Conservation (phyloP, 2,888 invertebrate species). For the Dolichopus griseipennis region DNA sequence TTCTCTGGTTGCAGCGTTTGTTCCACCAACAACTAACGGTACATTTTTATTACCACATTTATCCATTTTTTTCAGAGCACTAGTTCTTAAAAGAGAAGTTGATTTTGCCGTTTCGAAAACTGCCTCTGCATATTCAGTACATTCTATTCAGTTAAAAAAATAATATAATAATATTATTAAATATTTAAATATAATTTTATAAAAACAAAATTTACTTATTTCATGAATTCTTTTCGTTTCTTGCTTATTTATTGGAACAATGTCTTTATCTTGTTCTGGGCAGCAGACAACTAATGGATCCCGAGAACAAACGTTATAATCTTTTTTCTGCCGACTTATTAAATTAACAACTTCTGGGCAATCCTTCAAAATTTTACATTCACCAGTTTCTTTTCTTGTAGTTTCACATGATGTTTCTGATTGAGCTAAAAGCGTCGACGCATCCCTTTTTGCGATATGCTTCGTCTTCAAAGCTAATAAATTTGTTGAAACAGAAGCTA, state of each 20-base stretch:
- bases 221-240: not conserved
- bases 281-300: slow-evolving; percentile 26
- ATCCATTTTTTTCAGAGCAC: slow-evolving; percentile 14
- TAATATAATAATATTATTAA: not conserved
- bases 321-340: not conserved
- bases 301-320: not conserved
- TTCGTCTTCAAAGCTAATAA: too few relatives aligned
- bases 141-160: slow-evolving; percentile 15
- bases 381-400: slow-evolving; percentile 15
- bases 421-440: too few relatives aligned
- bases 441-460: too few relatives aligned
- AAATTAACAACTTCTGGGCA: not conserved
- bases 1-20: not conserved
- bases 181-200: too few relatives aligned
- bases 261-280: slow-evolving; percentile 30
- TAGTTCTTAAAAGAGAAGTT: not conserved
- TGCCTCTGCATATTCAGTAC: slow-evolving; percentile 19
- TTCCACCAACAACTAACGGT: slow-evolving; percentile 40
- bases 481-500: too few relatives aligned
- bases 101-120: slow-evolving; percentile 12
- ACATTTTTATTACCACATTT: slow-evolving; percentile 29
- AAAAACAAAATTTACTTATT: not conserved
- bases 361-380: not conserved
- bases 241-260: not conserved
- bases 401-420: slow-evolving; percentile 15